A percentile compares a stretch with the other conserved stretches of the same genome.
Evolutionary conservation across 2,888 invertebrate genomes (phyloP).

Genomic region (Agrotis clavis): DNA sequence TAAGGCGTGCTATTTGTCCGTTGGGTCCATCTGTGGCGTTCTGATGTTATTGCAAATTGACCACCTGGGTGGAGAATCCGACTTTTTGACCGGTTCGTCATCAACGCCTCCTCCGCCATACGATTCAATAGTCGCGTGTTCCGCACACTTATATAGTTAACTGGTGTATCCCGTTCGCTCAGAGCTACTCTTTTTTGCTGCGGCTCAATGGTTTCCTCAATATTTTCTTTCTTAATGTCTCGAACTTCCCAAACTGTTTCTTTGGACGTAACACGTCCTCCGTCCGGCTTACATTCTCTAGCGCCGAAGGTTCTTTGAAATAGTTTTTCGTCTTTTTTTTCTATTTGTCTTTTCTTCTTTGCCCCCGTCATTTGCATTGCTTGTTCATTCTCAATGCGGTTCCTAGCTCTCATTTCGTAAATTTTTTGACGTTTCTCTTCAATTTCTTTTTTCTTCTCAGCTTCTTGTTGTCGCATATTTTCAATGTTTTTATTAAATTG

Average conservation of each 20-base stretch:
- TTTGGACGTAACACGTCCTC: too few species aligned
- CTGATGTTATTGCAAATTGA: neutral
- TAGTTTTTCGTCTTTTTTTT: neutral
- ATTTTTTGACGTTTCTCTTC: neutral
- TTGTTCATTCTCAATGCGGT: neutral
- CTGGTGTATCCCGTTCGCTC: neutral
- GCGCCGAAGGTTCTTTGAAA: neutral
- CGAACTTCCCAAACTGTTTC: neutral
- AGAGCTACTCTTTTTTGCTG: slow-evolving; percentile 3
- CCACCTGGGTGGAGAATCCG: neutral
- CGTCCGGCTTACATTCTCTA: neutral
- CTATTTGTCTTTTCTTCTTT: neutral
- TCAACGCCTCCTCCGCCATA: neutral
- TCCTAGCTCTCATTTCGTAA: neutral
- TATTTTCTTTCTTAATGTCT: neutral
- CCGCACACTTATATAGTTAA: neutral
- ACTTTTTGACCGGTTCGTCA: too few species aligned
- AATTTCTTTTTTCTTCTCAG: neutral
- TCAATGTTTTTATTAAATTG: neutral
- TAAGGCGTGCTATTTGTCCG: neutral
- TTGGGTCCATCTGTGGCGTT: neutral
- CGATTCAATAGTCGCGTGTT: neutral
- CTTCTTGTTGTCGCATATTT: neutral
- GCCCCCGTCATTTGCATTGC: neutral
- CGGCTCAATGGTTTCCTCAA: slow-evolving; percentile 1